Base-by-base conservation (phyloP, 2,888 invertebrate species). In the Caenorhabditis sp. region DNA sequence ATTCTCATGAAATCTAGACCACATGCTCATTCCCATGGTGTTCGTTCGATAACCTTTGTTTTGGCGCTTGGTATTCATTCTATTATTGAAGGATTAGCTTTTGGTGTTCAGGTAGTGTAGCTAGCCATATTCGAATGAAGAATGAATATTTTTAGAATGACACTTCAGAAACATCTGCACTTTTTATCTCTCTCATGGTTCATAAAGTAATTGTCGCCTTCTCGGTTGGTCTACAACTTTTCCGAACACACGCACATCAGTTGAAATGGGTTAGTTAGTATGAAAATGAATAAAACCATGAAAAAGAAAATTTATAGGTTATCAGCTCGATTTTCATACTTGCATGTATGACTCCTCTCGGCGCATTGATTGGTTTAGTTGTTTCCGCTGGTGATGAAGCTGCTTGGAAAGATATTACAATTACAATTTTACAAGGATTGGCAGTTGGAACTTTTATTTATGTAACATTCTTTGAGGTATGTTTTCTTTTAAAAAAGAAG, bases 391-490 rank as follows among this genome's bases (percentile, higher is more conserved):
- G 59, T 1, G 72, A 71, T n/a, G 68, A 80, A 50, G 53, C 76
- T 8, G 21, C 66, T n/a, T 70, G 61, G 61, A 67, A 67, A 20
- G 83, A 81, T 53, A 23, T 77, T 26, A 66, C 81, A 27, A 70
- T 87, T 12, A 76, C 83, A 1, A 79, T 91, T 54, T 87, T 91
- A 17, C 93, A 95, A 90, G 95, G 95, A 5, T 89, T 96, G 66
- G 95, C 96, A 0, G 93, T 94, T 50, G 96, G 96, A 25, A 96
- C 96, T 0, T 91, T 97, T 62, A 90, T 96, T 4, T 96, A 95
- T 89, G 95, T 96, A 23, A 94, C 95, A 26, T 96, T 96, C 91
- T 96, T 96, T 89, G 96, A 97, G 90, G 93, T 84, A 43, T 43
- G 31, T 31, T 4, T 10, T 25, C 38, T 59, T 91, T 92, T 23